Conservation (phyloP, 2,113 vertebrate species). For the Thunnus maccoyii region DNA sequence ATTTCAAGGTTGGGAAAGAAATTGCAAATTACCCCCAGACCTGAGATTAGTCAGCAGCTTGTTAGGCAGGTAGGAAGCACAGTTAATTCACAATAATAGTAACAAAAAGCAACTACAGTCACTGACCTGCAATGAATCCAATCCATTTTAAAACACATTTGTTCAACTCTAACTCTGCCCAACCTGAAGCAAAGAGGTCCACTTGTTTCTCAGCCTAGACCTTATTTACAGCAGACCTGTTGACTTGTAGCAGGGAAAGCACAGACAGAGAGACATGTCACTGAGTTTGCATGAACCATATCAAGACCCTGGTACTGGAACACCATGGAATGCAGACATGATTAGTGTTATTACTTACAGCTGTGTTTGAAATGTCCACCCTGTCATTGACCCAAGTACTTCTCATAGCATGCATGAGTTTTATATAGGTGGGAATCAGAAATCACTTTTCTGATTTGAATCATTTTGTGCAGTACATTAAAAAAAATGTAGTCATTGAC, state of each 20-base stretch:
- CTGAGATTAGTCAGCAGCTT: neutral
- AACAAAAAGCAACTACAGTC: neutral
- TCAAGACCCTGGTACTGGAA: neutral
- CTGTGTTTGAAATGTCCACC: neutral
- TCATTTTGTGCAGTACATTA: neutral
- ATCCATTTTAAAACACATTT: neutral
- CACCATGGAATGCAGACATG: neutral
- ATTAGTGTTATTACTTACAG: neutral
- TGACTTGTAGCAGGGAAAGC: neutral
- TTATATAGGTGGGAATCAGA: neutral
- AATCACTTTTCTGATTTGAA: neutral
- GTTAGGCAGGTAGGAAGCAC: conserved; percentile 3
- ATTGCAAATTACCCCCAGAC: neutral
- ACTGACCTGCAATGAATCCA: conserved; percentile 6
- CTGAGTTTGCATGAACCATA: neutral
- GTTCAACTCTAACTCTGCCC: neutral
- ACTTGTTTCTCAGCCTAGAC: neutral
- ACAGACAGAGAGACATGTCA: neutral
- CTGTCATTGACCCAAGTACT: neutral
- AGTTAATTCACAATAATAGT: conserved; percentile 13
- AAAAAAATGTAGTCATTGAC: neutral
- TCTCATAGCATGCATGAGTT: neutral
- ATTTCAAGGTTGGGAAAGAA: conserved; percentile 34
- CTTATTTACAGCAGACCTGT: neutral
- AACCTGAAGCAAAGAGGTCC: neutral